These are phyloP conservation scores for Drosophila meridionalis DNA, from an alignment of 2,888 invertebrate species.

Conservation along the genomic window DNA sequence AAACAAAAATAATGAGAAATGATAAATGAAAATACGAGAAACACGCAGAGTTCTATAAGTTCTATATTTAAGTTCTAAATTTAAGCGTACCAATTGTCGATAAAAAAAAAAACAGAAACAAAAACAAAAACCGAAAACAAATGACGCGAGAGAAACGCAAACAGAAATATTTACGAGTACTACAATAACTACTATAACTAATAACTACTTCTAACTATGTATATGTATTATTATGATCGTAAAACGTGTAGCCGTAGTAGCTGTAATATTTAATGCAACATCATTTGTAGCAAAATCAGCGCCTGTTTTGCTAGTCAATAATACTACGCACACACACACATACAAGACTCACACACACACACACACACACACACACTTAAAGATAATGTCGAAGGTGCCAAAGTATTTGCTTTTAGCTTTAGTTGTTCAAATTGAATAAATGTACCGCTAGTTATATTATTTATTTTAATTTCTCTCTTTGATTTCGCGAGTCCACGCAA, in stretches of 20 bases:
- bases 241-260: constrained; percentile 56
- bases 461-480: constrained; percentile 42
- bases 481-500: constrained; percentile 15
- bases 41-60: constrained; percentile 58
- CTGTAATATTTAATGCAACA: constrained; percentile 66
- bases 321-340: constrained; percentile 7
- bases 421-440: constrained; percentile 68
- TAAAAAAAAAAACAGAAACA: constrained; percentile 34
- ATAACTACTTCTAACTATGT: constrained; percentile 31
- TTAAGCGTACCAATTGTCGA: constrained; percentile 74
- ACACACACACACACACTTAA: constrained; percentile 26
- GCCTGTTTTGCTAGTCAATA: constrained; percentile 73
- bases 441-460: constrained; percentile 46
- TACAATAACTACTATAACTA: constrained; percentile 68
- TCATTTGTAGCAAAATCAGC: constrained; percentile 63
- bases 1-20: neutral
- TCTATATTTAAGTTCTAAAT: constrained; percentile 49
- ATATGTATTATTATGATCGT: constrained; percentile 43
- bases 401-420: constrained; percentile 79
- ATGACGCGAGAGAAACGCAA: constrained; percentile 34
- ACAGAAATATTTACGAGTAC: constrained; percentile 63
- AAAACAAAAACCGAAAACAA: constrained; percentile 2
- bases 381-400: constrained; percentile 72
- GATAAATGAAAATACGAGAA: constrained; percentile 13
- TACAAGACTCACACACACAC: constrained; percentile 14